Base-by-base conservation (phyloP, 2,797 vertebrate genomes). In the Acestrorhynchus altus region DNA sequence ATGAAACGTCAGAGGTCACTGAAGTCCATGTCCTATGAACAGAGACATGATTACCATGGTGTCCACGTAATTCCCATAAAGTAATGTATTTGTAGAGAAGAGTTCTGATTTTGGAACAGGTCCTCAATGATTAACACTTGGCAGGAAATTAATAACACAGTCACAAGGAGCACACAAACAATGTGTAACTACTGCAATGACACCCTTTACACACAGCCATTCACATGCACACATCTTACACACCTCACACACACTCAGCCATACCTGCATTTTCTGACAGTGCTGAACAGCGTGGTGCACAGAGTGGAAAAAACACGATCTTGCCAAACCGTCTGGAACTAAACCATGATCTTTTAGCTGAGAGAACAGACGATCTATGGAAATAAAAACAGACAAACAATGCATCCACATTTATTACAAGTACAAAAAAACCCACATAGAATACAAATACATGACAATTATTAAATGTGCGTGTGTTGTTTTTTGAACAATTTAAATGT, bases 311-410 rank as follows among this genome's bases (percentile, higher is more conserved):
- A 97, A 86, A 52, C 85, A 85, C 44, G 88, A 90, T 83, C 91
- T 92, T 20, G 93, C 90, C 80, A 95, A 87, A 22, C 79, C 60
- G 0, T 92, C 82, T 16, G 90, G 91, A 68, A 96, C 91, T 83
- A 93, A 93, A 51, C 90, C 87, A 69, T 93, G 93, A 10, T 69
- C 79, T 83, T 95, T 94, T 24, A 96, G 87, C 88, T 95, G 93
- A n/a, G 84, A 31, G 0, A 94, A 81, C 42, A 91, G 47, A 24
- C 35, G 69, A 26, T 86, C 88, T 88, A 73, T 20, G 80, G 4
- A 70, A 63, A 42, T 47, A 63, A 26, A 47, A n/a, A 65, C 12
- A 20, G 20, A 11, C 42, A 24, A 20, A 46, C 16, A 49, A n/a
- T n/a, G n/a, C n/a, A n/a, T n/a, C n/a, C n/a, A n/a, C n/a, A n/a